Evolutionary conservation across 2,113 vertebrate species (phyloP).

Genomic region (Petrocephalus microphthalmus): DNA sequence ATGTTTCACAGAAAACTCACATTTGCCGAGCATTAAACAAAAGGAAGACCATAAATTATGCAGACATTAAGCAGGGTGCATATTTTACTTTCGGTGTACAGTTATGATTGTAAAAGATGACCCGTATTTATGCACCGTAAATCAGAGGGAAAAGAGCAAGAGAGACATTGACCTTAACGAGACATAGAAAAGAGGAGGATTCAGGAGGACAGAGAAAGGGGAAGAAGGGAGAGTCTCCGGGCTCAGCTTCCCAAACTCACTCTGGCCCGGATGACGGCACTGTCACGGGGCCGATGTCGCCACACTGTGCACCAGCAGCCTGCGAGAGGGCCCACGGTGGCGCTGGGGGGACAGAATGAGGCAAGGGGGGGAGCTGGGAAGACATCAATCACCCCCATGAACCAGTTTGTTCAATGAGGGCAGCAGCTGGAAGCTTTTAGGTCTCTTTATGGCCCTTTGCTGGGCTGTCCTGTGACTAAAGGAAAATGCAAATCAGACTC

Average conservation of each 20-base stretch:
- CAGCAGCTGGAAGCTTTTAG: not conserved
- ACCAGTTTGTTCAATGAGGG: slow-evolving; percentile 3
- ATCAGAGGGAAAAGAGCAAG: not conserved
- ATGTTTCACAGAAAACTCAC: not conserved
- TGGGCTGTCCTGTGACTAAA: slow-evolving; percentile 1
- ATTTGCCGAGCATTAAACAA: not conserved
- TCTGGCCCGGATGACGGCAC: not conserved
- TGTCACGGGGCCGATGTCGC: not conserved
- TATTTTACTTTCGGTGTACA: not conserved
- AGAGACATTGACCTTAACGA: not conserved
- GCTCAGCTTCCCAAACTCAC: not conserved
- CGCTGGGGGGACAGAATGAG: not conserved
- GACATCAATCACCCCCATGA: slow-evolving; percentile 6
- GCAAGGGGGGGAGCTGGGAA: not conserved
- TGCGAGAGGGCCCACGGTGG: not conserved
- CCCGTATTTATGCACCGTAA: not conserved
- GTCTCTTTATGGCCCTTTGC: not conserved
- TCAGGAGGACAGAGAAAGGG: not conserved
- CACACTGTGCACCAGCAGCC: not conserved
- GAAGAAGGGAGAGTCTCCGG: slow-evolving; percentile 8
- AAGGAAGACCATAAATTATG: not conserved
- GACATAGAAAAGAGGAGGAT: not conserved
- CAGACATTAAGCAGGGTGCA: not conserved
- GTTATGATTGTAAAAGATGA: not conserved
- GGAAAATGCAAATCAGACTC: slow-evolving; percentile 7